Conservation (phyloP, 2,888 invertebrate genomes). For the Spicauda simplicius region DNA sequence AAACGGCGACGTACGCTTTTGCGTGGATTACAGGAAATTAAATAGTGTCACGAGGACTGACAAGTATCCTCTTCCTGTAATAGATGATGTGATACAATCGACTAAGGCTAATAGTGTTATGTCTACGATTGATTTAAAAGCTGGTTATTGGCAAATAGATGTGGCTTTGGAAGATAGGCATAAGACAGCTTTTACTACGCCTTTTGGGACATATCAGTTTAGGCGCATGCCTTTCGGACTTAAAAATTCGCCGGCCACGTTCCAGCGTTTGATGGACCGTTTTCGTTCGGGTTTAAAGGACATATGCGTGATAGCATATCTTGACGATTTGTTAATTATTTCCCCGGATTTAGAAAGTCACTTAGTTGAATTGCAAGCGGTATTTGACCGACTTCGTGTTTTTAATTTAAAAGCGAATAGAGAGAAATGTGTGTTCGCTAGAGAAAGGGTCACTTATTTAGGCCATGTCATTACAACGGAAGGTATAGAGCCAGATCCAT, state of each 20-base stretch:
- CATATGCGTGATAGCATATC: constrained; percentile 37
- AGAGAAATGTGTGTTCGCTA: constrained; percentile 40
- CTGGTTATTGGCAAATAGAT: constrained; percentile 56
- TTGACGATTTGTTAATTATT: constrained; percentile 31
- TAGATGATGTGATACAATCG: constrained; percentile 59
- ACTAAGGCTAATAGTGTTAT: constrained; percentile 48
- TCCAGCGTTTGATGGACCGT: too few species aligned
- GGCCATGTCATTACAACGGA: constrained; percentile 44
- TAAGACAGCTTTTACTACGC: constrained; percentile 48
- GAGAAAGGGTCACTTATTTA: constrained; percentile 41
- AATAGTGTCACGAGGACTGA: constrained; percentile 43
- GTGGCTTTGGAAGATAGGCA: too few species aligned
- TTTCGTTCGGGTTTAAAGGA: constrained; percentile 31
- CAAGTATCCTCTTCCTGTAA: constrained; percentile 57
- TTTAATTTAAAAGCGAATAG: constrained; percentile 35
- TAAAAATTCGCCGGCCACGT: too few species aligned
- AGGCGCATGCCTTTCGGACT: constrained; percentile 50
- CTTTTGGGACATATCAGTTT: constrained; percentile 41
- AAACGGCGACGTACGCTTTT: constrained; percentile 49
- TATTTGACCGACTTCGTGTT: constrained; percentile 31
- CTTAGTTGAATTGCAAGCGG: constrained; percentile 30
- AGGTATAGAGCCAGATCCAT: constrained; percentile 40
- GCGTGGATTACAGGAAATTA: constrained; percentile 53
- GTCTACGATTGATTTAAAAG: constrained; percentile 54
- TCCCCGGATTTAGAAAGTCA: constrained; percentile 43